phyloP scores from a whole-genome alignment of 1,140 invertebrate species.

The Acyrthosiphon pisum region DNA sequence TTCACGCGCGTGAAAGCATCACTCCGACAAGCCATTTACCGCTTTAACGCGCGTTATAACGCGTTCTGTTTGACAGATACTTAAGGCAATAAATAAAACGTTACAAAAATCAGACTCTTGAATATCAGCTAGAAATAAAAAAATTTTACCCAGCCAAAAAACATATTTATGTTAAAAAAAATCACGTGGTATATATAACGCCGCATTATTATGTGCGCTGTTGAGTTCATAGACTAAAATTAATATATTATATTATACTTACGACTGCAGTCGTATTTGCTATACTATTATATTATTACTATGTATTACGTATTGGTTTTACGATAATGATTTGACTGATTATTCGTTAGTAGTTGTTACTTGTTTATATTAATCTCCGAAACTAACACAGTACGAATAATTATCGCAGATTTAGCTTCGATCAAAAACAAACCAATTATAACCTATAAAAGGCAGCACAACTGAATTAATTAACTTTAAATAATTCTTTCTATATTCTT shows the following conservation, averaged over 20 bases:
- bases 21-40: too few relatives aligned
- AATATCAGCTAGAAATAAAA: too few relatives aligned
- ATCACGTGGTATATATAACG: background rate
- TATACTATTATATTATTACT: background rate
- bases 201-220: background rate
- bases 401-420: background rate
- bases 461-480: background rate
- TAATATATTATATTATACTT: background rate
- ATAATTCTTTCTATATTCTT: background rate
- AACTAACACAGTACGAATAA: background rate
- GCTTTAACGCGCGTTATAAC: too few relatives aligned
- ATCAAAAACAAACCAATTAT: slow-evolving; percentile 6
- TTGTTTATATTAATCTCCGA: background rate
- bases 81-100: too few relatives aligned
- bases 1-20: too few relatives aligned
- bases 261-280: background rate
- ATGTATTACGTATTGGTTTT: background rate
- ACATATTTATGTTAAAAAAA: background rate
- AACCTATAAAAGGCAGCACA: background rate
- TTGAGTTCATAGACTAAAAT: background rate
- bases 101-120: too few relatives aligned
- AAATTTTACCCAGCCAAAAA: too few relatives aligned
- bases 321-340: background rate
- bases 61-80: too few relatives aligned
- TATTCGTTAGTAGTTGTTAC: background rate